Evolutionary conservation across 2,888 invertebrate species (phyloP).

Genomic region (Ichneumoninae sp.): DNA sequence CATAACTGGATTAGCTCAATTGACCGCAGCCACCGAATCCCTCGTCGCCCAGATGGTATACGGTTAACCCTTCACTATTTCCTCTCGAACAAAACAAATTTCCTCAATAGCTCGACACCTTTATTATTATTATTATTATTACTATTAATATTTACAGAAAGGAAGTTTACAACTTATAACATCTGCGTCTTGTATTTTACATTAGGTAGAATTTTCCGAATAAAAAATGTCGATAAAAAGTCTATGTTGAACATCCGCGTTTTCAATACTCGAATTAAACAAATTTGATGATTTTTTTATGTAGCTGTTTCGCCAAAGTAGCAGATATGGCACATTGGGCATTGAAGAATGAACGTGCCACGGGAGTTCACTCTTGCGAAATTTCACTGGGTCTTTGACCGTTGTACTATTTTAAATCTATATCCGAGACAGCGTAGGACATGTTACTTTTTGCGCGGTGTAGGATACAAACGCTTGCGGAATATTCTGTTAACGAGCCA

Average conservation of each 20-base stretch:
- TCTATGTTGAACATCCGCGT: background rate
- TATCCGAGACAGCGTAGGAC: background rate
- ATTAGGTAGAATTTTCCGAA: background rate
- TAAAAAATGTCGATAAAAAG: background rate
- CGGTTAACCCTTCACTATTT: background rate
- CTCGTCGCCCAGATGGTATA: background rate
- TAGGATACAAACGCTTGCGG: background rate
- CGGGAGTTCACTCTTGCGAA: background rate
- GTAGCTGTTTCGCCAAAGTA: too few relatives aligned
- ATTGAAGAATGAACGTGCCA: background rate
- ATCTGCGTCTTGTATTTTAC: too few relatives aligned
- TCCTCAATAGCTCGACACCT: background rate
- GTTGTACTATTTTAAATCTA: constrained; percentile 26
- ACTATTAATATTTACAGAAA: too few relatives aligned
- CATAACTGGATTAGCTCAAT: constrained; percentile 35
- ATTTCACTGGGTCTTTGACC: constrained; percentile 45
- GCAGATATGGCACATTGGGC: too few relatives aligned
- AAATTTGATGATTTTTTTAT: background rate
- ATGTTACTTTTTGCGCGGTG: background rate
- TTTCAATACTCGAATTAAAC: background rate
- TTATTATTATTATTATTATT: too few relatives aligned
- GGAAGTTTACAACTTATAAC: too few relatives aligned
- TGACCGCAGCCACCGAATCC: constrained; percentile 13
- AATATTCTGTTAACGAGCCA: constrained; percentile 43
- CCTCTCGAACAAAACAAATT: background rate